phyloP scores from a whole-genome alignment of 2,113 vertebrate genomes.

The Mus pahari region DNA sequence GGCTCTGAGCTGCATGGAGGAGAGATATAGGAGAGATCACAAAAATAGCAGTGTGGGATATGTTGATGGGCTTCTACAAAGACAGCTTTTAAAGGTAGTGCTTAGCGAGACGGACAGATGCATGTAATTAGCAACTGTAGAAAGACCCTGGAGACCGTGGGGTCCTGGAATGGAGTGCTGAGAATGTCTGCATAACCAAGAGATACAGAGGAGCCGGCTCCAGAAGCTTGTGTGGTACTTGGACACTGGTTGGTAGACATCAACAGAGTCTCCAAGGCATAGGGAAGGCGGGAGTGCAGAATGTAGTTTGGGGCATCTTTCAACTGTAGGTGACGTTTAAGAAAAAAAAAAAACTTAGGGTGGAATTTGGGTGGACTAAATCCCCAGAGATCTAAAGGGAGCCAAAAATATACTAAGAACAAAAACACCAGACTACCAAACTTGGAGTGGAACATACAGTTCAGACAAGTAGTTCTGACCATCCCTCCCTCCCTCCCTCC shows the following conservation, averaged over 20 bases:
- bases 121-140: neutral
- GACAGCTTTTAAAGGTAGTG: neutral
- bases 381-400: neutral
- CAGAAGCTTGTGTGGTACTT: neutral
- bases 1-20: neutral
- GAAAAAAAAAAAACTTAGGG: neutral
- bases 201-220: neutral
- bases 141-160: neutral
- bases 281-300: neutral
- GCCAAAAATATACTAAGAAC: neutral
- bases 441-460: neutral
- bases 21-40: too few relatives aligned
- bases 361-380: neutral
- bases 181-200: neutral
- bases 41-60: neutral
- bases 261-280: neutral
- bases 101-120: neutral
- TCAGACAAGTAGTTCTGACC: neutral
- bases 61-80: neutral
- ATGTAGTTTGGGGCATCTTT: neutral
- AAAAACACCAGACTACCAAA: neutral
- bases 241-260: accelerated
- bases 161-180: accelerated
- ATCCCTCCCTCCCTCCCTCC: too few relatives aligned
- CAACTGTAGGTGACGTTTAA: neutral